phyloP scores from a whole-genome alignment of 2,888 invertebrate species.

The Hemistola chrysoprasaria region DNA sequence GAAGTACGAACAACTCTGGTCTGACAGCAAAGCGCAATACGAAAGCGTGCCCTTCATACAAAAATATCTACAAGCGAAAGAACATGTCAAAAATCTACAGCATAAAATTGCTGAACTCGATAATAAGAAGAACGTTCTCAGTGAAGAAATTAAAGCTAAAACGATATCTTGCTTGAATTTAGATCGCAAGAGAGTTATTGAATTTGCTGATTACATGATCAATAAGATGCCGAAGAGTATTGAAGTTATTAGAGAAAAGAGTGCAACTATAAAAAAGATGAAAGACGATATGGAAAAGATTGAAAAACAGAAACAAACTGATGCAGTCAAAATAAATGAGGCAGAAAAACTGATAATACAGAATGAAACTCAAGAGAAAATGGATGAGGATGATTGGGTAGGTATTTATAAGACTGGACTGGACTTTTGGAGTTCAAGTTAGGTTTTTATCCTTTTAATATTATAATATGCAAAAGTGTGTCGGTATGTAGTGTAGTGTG shows the following conservation, averaged over 20 bases:
- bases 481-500: too few species aligned
- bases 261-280: slow-evolving; percentile 35
- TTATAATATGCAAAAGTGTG: too few species aligned
- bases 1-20: slow-evolving; percentile 63
- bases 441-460: too few species aligned
- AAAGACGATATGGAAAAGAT: slow-evolving; percentile 34
- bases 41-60: slow-evolving; percentile 62
- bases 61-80: slow-evolving; percentile 41
- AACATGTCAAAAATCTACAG: slow-evolving; percentile 36
- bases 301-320: slow-evolving; percentile 8
- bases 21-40: slow-evolving; percentile 50
- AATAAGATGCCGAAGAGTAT: slow-evolving; percentile 45
- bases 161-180: slow-evolving; percentile 32
- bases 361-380: slow-evolving; percentile 24
- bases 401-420: too few species aligned
- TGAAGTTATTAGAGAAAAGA: slow-evolving; percentile 40
- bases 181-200: slow-evolving; percentile 47
- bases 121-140: slow-evolving; percentile 38
- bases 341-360: neutral
- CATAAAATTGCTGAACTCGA: slow-evolving; percentile 39
- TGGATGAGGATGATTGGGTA: slow-evolving; percentile 27
- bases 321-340: neutral
- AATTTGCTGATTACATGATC: slow-evolving; percentile 54
- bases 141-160: slow-evolving; percentile 42
- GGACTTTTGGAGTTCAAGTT: too few species aligned